phyloP scores from a whole-genome alignment of 2,113 vertebrate species.

The Sialia sialis region DNA sequence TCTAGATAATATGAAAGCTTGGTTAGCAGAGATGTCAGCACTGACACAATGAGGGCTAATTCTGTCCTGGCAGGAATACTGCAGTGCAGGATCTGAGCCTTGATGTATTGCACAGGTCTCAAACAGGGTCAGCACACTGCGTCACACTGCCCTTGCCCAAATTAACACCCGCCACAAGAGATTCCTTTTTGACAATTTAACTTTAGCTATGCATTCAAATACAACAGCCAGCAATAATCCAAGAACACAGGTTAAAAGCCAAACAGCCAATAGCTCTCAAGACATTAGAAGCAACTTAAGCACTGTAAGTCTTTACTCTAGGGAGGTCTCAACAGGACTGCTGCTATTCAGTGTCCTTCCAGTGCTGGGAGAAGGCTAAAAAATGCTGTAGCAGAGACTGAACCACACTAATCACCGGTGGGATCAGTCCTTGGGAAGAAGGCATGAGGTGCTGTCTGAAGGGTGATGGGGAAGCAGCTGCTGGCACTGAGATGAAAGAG shows the following conservation, averaged over 20 bases:
- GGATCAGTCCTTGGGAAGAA: neutral
- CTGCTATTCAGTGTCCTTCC: conserved; percentile 15
- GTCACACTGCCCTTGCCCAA: neutral
- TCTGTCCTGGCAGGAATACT: neutral
- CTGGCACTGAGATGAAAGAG: neutral
- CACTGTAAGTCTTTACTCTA: neutral
- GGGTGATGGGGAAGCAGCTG: neutral
- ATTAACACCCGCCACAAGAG: neutral
- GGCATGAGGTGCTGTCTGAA: neutral
- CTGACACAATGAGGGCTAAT: neutral
- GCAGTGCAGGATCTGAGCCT: neutral
- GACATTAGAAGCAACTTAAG: neutral
- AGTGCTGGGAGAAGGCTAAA: neutral
- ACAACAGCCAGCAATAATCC: neutral
- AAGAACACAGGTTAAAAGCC: neutral
- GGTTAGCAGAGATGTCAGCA: neutral
- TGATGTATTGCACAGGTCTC: neutral
- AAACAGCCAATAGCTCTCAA: neutral
- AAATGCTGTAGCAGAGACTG: neutral
- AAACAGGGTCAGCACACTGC: neutral
- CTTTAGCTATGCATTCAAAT: neutral
- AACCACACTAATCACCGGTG: neutral
- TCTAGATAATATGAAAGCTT: neutral
- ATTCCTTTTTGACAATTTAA: neutral
- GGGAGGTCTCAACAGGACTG: neutral